Conservation (phyloP, 2,888 invertebrate genomes). For the Thalpophila matura region DNA sequence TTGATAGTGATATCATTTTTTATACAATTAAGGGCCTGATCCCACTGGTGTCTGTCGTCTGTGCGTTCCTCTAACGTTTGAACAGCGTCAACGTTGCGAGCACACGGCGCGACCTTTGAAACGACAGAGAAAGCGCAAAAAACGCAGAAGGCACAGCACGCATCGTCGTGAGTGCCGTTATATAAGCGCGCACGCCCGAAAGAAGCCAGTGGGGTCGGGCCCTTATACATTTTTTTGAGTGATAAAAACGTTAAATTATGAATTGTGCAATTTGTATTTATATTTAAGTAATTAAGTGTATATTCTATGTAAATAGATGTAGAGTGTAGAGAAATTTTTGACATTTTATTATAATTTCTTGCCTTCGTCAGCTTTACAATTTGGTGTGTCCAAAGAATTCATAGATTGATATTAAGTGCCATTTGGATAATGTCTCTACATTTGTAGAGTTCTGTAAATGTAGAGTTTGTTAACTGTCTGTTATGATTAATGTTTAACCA, state of each 20-base stretch:
- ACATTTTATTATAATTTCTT: conserved; percentile 58
- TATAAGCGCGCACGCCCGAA: no score
- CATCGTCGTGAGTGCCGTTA: no score
- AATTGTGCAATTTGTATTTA: conserved; percentile 62
- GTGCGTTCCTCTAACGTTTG: no score
- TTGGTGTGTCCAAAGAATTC: conserved; percentile 69
- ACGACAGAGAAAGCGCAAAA: no score
- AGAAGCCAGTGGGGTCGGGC: no score
- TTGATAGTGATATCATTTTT: no score
- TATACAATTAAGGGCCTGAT: no score
- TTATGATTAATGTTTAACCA: conserved; percentile 70
- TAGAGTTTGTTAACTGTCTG: conserved; percentile 55
- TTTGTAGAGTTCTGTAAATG: conserved; percentile 55
- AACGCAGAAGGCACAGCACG: no score
- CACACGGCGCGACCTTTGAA: no score
- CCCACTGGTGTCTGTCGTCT: no score
- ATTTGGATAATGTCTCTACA: conserved; percentile 70
- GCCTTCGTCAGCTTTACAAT: conserved; percentile 67
- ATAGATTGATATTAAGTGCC: conserved; percentile 73
- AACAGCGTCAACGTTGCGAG: no score
- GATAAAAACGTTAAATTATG: conserved; percentile 37
- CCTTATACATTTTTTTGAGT: conserved; percentile 26
- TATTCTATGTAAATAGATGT: conserved; percentile 59
- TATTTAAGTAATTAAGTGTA: conserved; percentile 51
- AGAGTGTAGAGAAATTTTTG: conserved; percentile 43